Conservation (phyloP, 2,888 invertebrate species). For the Andrena marginata region DNA sequence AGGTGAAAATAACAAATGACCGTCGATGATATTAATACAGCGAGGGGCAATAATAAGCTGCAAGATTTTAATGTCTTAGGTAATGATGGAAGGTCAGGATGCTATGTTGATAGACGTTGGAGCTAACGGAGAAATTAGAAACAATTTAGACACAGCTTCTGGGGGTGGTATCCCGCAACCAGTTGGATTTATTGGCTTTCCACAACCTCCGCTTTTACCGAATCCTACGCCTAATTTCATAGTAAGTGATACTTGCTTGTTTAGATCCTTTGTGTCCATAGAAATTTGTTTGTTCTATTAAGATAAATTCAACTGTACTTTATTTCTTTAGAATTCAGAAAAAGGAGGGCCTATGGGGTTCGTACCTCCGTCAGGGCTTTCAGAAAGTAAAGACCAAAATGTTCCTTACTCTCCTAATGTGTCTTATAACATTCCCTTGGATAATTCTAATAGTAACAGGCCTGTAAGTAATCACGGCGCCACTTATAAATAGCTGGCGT, state of each 20-base stretch:
- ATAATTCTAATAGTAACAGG: slow-evolving; percentile 80
- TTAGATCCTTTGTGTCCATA: neutral
- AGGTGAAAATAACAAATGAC: slow-evolving; percentile 79
- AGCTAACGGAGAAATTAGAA: slow-evolving; percentile 80
- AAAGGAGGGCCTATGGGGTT: slow-evolving; percentile 78
- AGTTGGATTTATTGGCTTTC: slow-evolving; percentile 93
- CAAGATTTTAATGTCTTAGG: slow-evolving; percentile 67
- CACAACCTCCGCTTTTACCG: slow-evolving; percentile 89
- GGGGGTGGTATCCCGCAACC: slow-evolving; percentile 88
- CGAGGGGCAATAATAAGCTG: neutral
- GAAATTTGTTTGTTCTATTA: neutral
- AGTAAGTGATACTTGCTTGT: slow-evolving; percentile 58
- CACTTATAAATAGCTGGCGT: neutral
- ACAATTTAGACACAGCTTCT: slow-evolving; percentile 87
- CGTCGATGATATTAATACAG: neutral
- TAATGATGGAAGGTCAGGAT: slow-evolving; percentile 91
- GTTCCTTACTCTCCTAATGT: slow-evolving; percentile 83
- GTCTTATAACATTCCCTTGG: slow-evolving; percentile 90
- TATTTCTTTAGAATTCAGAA: slow-evolving; percentile 64
- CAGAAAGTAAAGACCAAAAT: slow-evolving; percentile 78
- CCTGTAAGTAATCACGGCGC: slow-evolving; percentile 65
- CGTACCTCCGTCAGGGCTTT: slow-evolving; percentile 70
- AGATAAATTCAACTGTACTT: slow-evolving; percentile 8
- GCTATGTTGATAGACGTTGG: slow-evolving; percentile 81
- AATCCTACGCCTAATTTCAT: slow-evolving; percentile 82